A percentile compares a stretch with the other conserved stretches of the same genome.
Conservation (phyloP, 2,113 vertebrate species). For the Zapornia atra region DNA sequence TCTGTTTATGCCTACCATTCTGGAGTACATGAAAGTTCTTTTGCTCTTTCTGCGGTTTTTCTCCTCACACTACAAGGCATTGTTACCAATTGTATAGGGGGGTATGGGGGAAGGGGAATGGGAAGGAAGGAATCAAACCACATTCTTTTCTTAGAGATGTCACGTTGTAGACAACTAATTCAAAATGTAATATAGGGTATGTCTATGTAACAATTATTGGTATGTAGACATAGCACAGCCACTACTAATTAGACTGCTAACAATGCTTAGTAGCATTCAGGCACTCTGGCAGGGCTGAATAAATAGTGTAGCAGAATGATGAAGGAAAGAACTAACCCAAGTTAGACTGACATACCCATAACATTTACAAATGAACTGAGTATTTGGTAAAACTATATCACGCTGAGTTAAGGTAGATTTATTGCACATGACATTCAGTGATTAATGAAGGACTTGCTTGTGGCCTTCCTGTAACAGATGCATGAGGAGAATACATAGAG, state of each 20-base stretch:
- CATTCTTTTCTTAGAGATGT: not conserved
- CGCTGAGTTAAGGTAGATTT: slow-evolving; percentile 45
- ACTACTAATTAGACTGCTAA: not conserved
- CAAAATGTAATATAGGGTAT: not conserved
- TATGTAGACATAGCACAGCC: not conserved
- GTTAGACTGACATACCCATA: not conserved
- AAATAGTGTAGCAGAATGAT: not conserved
- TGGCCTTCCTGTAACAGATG: slow-evolving; percentile 6
- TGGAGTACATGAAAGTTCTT: slow-evolving; percentile 4
- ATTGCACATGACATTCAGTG: slow-evolving; percentile 41
- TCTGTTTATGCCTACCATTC: slow-evolving; percentile 15
- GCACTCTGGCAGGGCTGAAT: not conserved
- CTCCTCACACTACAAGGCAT: not conserved
- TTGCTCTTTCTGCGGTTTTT: not conserved
- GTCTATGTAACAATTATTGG: not conserved
- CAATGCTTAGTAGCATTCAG: not conserved
- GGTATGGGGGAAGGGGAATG: too few species aligned
- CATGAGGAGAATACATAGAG: not conserved
- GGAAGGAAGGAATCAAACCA: fast-evolving
- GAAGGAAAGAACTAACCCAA: not conserved
- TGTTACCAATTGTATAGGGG: not conserved
- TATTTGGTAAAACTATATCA: slow-evolving; percentile 42
- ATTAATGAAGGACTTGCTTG: slow-evolving; percentile 28
- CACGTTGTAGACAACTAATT: not conserved
- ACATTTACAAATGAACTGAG: slow-evolving; percentile 43